Conservation (phyloP, 2,113 vertebrate species). For the Clarias gariepinus region DNA sequence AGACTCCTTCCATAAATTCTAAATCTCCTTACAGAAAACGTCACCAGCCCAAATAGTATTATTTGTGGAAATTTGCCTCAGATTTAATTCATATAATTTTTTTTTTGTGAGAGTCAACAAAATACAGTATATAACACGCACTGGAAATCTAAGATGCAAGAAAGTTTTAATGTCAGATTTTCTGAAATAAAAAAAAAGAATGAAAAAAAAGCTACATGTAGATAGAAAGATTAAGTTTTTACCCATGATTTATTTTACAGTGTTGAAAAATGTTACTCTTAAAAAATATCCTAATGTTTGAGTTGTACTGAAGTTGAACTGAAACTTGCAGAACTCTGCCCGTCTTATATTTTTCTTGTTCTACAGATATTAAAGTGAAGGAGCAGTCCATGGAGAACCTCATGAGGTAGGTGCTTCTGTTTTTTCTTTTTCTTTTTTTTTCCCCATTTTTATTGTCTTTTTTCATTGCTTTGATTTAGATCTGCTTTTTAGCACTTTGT, state of each 20-base stretch:
- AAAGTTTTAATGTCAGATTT: neutral
- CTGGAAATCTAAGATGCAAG: neutral
- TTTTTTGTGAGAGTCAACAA: neutral
- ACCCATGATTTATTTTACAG: too few relatives aligned
- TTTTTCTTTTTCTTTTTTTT: too few relatives aligned
- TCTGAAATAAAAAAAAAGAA: neutral
- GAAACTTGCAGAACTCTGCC: conserved; percentile 9
- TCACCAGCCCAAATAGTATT: neutral
- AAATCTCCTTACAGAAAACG: neutral
- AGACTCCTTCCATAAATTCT: neutral
- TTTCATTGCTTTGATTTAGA: conserved; percentile 38
- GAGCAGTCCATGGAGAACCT: conserved; percentile 95
- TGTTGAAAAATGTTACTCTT: neutral
- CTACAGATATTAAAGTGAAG: conserved; percentile 93
- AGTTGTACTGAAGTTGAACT: neutral
- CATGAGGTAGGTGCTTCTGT: conserved; percentile 81
- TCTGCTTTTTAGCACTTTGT: conserved; percentile 37
- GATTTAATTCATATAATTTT: neutral
- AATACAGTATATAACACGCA: neutral
- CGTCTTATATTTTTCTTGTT: conserved; percentile 38
- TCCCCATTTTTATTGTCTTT: too few relatives aligned
- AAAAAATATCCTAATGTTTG: neutral
- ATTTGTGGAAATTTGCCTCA: too few relatives aligned
- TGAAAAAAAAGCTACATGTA: too few relatives aligned
- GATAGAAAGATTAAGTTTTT: neutral